Percentiles rank a stretch among this genome's conserved stretches.
Evolutionary conservation across 2,797 vertebrate species (phyloP).

Genomic region (Siniperca scherzeri): DNA sequence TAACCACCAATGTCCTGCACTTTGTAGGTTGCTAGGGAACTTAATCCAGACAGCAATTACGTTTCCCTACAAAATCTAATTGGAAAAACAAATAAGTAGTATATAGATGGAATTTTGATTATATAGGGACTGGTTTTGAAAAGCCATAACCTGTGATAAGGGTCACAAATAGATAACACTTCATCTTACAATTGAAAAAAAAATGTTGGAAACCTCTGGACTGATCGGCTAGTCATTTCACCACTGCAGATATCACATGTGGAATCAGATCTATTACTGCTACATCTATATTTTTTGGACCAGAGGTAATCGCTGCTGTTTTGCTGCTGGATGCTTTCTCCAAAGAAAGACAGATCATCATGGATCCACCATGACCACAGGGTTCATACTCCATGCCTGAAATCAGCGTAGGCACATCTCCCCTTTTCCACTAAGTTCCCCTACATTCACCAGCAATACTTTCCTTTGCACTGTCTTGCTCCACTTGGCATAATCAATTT

Average conservation of each 20-base stretch:
- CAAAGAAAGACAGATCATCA: constrained; percentile 1
- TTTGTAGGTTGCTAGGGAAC: too few relatives aligned
- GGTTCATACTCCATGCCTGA: constrained; percentile 17
- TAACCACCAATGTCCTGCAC: background rate
- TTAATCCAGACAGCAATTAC: background rate
- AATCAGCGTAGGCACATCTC: constrained; percentile 37
- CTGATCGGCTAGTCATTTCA: background rate
- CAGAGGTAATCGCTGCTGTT: background rate
- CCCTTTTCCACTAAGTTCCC: constrained; percentile 48
- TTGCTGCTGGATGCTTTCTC: background rate
- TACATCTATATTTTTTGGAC: background rate
- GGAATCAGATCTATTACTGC: background rate
- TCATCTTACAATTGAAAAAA: background rate
- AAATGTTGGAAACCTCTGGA: background rate
- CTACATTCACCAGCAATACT: constrained; percentile 64
- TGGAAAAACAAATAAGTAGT: background rate
- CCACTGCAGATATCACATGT: background rate
- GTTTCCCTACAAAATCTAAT: background rate
- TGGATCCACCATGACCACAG: background rate
- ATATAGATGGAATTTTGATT: too few relatives aligned
- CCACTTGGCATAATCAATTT: constrained; percentile 80
- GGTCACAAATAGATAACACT: background rate
- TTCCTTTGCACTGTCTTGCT: constrained; percentile 76
- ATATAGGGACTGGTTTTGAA: too few relatives aligned
- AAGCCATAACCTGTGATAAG: background rate